Percentiles rank a stretch among this genome's conserved stretches.
These are phyloP conservation scores for Sialia sialis DNA, from an alignment of 2,113 vertebrate species.

Conservation along the genomic window DNA sequence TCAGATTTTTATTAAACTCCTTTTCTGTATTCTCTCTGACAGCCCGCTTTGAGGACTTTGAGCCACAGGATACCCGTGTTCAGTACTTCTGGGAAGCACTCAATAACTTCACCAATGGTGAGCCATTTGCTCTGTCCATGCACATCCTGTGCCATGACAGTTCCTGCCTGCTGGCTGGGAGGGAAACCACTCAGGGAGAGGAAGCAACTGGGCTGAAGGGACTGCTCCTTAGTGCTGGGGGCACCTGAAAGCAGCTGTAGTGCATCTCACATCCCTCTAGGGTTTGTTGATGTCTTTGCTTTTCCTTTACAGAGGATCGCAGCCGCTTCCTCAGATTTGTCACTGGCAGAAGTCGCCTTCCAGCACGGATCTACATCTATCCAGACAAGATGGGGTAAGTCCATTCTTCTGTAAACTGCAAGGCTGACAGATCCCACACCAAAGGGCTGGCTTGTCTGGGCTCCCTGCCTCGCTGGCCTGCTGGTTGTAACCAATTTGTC, in stretches of 20 bases:
- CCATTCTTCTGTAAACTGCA: background rate
- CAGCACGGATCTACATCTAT: conserved; percentile 93
- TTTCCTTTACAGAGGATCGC: conserved; percentile 86
- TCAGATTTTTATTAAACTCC: background rate
- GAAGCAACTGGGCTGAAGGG: background rate
- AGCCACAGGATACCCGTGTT: conserved; percentile 84
- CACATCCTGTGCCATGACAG: background rate
- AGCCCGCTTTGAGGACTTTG: conserved; percentile 95
- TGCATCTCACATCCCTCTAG: background rate
- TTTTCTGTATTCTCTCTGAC: background rate
- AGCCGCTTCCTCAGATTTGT: conserved; percentile 97
- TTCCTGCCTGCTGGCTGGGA: background rate
- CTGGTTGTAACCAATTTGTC: background rate
- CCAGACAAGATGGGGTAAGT: conserved; percentile 92
- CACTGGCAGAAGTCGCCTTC: conserved; percentile 94
- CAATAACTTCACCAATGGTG: conserved; percentile 96
- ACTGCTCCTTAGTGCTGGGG: background rate
- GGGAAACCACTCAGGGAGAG: background rate
- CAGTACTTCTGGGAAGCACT: conserved; percentile 97
- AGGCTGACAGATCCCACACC: background rate
- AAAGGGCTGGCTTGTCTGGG: background rate
- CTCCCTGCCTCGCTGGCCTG: background rate
- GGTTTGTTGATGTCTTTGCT: background rate
- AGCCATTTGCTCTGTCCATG: conserved; percentile 10
- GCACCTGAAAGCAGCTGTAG: background rate